Percentiles rank a stretch among this genome's conserved stretches.
Evolutionary conservation across 2,113 vertebrate species (phyloP).

Genomic region (Sturnira hondurensis): DNA sequence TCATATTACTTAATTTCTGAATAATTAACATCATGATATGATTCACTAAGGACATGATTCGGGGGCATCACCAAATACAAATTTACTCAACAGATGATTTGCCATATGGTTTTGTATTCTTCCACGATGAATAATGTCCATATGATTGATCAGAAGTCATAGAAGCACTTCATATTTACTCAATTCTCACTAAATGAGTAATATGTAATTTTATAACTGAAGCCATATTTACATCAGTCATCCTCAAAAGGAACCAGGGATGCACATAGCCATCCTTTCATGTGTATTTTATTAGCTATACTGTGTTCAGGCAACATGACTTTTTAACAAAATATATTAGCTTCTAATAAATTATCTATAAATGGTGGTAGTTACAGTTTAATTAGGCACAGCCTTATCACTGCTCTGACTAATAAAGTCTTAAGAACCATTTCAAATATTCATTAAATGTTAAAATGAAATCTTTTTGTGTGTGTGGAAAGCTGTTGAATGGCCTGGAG

Average conservation of each 20-base stretch:
- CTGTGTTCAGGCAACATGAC: background rate
- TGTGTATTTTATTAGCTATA: constrained; percentile 24
- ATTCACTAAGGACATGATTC: background rate
- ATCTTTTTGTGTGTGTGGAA: background rate
- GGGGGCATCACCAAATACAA: background rate
- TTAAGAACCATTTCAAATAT: background rate
- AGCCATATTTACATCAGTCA: background rate
- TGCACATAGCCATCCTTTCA: background rate
- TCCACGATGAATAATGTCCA: constrained; percentile 5
- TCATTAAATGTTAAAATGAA: background rate
- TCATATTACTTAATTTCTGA: background rate
- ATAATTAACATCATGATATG: background rate
- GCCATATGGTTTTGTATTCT: constrained; percentile 25
- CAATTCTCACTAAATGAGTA: constrained; percentile 10
- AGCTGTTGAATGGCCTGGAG: background rate
- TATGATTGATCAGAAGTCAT: constrained; percentile 23
- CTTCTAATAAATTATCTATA: background rate
- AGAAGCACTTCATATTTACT: constrained; percentile 31
- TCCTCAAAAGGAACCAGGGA: background rate
- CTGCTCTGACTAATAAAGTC: background rate
- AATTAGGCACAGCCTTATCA: background rate
- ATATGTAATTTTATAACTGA: background rate
- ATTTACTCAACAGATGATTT: constrained; percentile 5
- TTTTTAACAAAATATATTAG: background rate
- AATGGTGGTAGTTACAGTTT: background rate